These are phyloP conservation scores for Archilochus colubris DNA, from an alignment of 2,113 vertebrate genomes.

Conservation along the genomic window DNA sequence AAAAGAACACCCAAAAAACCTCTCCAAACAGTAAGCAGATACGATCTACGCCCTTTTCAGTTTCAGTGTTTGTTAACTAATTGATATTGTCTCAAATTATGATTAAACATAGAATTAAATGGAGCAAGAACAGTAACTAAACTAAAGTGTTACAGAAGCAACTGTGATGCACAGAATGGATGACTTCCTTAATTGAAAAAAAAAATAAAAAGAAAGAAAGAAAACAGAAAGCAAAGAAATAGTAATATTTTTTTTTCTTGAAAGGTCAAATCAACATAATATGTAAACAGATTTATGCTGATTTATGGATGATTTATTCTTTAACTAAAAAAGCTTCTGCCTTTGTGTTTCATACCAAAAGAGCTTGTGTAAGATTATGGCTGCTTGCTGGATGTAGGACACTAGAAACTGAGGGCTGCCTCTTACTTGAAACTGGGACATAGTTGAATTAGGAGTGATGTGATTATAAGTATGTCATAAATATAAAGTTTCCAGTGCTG, in stretches of 20 bases:
- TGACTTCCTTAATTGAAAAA: neutral
- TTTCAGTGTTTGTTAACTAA: neutral
- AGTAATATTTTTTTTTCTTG: neutral
- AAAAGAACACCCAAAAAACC: neutral
- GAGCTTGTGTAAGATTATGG: neutral
- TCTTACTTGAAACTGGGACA: neutral
- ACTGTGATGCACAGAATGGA: neutral
- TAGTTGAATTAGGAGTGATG: neutral
- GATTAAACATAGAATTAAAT: neutral
- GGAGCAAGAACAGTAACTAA: neutral
- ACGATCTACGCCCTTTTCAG: neutral
- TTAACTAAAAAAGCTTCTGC: neutral
- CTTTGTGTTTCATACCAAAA: neutral
- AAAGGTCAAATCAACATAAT: neutral
- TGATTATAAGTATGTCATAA: neutral
- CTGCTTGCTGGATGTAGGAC: neutral
- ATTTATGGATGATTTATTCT: neutral
- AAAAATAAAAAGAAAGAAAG: neutral
- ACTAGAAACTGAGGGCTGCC: neutral
- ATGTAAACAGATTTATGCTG: neutral
- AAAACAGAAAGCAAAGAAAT: neutral
- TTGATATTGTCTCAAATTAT: neutral
- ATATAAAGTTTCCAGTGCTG: neutral
- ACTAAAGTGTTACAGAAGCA: neutral
- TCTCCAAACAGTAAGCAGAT: neutral